Base-by-base conservation (phyloP, 92 coral and sea anemone genomes). In the Porites evermanni region DNA sequence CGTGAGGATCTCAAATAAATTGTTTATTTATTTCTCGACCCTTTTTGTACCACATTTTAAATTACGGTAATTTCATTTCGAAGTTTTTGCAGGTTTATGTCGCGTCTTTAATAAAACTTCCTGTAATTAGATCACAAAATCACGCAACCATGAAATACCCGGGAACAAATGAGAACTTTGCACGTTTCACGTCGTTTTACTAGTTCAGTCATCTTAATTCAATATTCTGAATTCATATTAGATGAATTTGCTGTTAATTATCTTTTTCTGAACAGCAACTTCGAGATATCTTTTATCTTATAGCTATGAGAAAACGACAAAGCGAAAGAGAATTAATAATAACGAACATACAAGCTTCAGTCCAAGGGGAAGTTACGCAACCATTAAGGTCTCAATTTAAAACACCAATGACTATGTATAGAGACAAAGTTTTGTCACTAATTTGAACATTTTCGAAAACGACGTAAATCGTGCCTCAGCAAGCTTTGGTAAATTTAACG, bases 91-190 rank as follows among this genome's bases (percentile, higher is more conserved):
- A 29, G 32, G 32, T 29, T 29, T 29, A 29, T 29, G 3, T 2
- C 32, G 32, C 32, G 32, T 29, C 32, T 29, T 29, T 29, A 29
- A 29, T 29, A 29, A 38, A 38, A 38, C 47, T 3, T 38, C 47
- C 47, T 38, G 47, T 38, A 38, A 38, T 38, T 29, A 29, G 4
- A 29, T 38, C 81, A 12, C 26, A 66, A 60, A 50, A 32, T 61
- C 70, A 59, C 70, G 29, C 53, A 63, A 61, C 24, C 54, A 70
- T 38, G 38, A 63, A 77, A 21, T 4, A 63, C 66, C 8, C 19
- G 13, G 29, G 50, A 20, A 54, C 80, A 50, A 75, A 76, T 76
- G 2, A 58, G 44, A 76, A 76, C 2, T 64, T 24, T 76, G 52
- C 80, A 76, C 67, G 80, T 18, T 63, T 4, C 7, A 38, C 47